A percentile compares a stretch with the other conserved stretches of the same genome.
phyloP scores from a whole-genome alignment of 1,140 invertebrate genomes.

The Sweltsa coloradensis region DNA sequence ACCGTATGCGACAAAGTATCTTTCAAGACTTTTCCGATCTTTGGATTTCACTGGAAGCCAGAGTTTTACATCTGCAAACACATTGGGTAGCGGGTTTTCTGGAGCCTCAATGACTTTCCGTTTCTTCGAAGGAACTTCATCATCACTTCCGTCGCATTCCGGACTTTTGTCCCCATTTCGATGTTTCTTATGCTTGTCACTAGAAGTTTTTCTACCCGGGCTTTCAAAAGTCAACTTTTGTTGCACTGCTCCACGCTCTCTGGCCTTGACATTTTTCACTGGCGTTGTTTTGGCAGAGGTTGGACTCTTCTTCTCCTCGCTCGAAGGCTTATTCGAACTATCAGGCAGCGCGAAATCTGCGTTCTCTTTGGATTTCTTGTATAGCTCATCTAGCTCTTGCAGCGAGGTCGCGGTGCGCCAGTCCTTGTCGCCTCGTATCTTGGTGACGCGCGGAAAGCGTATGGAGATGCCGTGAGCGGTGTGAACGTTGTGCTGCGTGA shows the following conservation, averaged over 20 bases:
- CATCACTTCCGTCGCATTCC: background rate
- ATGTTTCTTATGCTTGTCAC: background rate
- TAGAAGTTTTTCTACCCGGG: background rate
- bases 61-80: background rate
- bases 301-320: constrained; percentile 15
- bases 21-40: background rate
- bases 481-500: constrained; percentile 75
- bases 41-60: background rate
- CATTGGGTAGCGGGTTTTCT: background rate
- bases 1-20: background rate
- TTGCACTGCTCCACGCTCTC: background rate
- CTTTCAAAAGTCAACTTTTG: background rate
- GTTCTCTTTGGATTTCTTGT: constrained; percentile 50
- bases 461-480: constrained; percentile 87
- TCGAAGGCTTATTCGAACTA: constrained; percentile 29
- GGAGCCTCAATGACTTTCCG: background rate
- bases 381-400: constrained; percentile 50
- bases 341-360: constrained; percentile 40
- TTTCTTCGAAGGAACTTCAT: background rate
- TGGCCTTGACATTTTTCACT: constrained; percentile 18
- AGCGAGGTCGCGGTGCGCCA: constrained; percentile 74
- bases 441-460: constrained; percentile 78
- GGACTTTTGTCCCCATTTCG: background rate
- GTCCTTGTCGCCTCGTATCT: constrained; percentile 69
- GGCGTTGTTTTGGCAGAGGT: constrained; percentile 5